Conservation (phyloP, 2,113 vertebrate species). For the Lathamus discolor region DNA sequence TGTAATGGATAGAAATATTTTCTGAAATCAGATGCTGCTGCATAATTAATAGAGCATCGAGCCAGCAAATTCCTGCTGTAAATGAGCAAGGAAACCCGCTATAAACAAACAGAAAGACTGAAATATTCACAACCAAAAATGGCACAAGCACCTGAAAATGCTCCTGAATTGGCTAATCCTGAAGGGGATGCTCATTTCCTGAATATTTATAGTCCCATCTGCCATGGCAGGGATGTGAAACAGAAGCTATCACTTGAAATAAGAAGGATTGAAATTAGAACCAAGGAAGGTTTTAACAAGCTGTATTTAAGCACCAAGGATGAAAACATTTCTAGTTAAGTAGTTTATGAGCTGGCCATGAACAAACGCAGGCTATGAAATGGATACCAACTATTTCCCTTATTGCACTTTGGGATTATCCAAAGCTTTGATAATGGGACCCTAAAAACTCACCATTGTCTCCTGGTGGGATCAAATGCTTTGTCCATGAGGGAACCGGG, state of each 20-base stretch:
- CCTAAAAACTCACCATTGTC: conserved; percentile 92
- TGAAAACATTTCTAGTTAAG: background rate
- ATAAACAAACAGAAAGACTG: background rate
- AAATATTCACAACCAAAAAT: background rate
- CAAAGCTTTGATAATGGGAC: conserved; percentile 46
- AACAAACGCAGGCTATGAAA: background rate
- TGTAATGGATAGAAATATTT: background rate
- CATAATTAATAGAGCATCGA: background rate
- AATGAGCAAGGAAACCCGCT: background rate
- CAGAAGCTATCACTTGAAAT: background rate
- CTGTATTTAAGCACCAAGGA: background rate
- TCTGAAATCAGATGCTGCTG: background rate
- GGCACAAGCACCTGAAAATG: background rate
- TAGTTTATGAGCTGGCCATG: background rate
- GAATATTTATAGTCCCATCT: conserved; percentile 33
- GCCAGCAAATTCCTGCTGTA: background rate
- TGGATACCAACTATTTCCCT: background rate
- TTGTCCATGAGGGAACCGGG: conserved; percentile 99
- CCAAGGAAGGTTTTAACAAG: background rate
- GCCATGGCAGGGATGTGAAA: background rate
- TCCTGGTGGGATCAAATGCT: conserved; percentile 98
- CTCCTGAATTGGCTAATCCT: background rate
- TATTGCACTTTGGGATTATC: conserved; percentile 31
- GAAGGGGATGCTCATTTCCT: background rate
- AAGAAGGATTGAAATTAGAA: background rate